Conservation (phyloP, 2,797 vertebrate species). For the Meriones psammophilus region DNA sequence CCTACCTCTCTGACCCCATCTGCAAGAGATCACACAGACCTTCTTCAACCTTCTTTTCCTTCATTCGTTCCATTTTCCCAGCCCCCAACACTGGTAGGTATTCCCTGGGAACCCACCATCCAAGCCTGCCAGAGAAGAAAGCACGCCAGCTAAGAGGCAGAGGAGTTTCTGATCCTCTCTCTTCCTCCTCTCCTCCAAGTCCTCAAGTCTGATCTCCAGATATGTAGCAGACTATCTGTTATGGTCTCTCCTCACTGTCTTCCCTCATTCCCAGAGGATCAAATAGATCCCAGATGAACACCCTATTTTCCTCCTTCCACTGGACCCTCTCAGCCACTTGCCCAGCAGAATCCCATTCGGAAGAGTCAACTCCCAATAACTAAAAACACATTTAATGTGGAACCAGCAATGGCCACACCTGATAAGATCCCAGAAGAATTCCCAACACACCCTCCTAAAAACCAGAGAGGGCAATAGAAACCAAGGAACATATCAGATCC, state of each 20-base stretch:
- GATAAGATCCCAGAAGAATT: not conserved
- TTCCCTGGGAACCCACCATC: not conserved
- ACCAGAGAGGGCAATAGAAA: not conserved
- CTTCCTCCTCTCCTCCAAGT: not conserved
- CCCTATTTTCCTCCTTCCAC: not conserved
- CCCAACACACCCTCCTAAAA: not conserved
- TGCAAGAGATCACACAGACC: not conserved
- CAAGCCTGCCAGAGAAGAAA: not conserved
- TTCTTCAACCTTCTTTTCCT: not conserved
- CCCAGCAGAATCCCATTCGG: not conserved
- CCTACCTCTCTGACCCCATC: not conserved
- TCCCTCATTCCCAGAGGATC: not conserved
- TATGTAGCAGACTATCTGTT: not conserved
- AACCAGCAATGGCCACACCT: not conserved
- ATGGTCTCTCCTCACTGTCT: not conserved
- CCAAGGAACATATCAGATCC: not conserved
- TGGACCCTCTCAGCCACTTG: too few relatives aligned
- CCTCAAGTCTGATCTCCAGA: not conserved
- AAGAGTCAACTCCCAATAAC: not conserved
- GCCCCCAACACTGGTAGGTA: not conserved
- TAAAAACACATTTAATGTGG: not conserved
- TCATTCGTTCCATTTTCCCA: not conserved
- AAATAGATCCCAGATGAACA: not conserved
- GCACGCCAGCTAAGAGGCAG: not conserved
- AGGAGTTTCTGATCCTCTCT: not conserved